A percentile compares a stretch with the other conserved stretches of the same genome.
Evolutionary conservation across 2,113 vertebrate genomes (phyloP).

Genomic region (Cephalopholis sonnerati): DNA sequence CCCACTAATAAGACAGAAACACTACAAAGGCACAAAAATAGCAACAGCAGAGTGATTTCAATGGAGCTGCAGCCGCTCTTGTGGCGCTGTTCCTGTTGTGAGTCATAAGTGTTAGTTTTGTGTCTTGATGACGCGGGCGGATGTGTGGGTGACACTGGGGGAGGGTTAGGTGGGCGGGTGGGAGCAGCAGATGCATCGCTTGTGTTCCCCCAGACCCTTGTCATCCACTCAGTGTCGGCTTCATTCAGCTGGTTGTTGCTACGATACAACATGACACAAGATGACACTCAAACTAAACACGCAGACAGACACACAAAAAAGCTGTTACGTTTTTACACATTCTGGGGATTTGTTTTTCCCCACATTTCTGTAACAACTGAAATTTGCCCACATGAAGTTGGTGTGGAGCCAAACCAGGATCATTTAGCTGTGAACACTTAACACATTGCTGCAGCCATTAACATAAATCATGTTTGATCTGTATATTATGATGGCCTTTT

Average conservation of each 20-base stretch:
- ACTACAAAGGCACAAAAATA: slow-evolving; percentile 65
- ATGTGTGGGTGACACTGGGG: slow-evolving; percentile 66
- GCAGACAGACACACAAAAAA: slow-evolving; percentile 40
- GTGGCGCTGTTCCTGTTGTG: slow-evolving; percentile 58
- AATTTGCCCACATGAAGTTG: background rate
- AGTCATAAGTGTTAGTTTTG: slow-evolving; percentile 74
- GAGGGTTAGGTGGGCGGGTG: slow-evolving; percentile 43
- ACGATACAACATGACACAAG: slow-evolving; percentile 63
- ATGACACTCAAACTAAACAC: slow-evolving; percentile 55
- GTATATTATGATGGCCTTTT: background rate
- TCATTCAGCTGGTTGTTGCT: slow-evolving; percentile 75
- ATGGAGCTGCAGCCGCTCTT: slow-evolving; percentile 42
- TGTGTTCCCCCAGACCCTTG: slow-evolving; percentile 71
- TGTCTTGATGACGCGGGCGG: slow-evolving; percentile 66
- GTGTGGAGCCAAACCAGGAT: background rate
- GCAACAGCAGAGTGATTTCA: slow-evolving; percentile 52
- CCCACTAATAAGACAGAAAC: slow-evolving; percentile 54
- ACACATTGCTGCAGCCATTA: background rate
- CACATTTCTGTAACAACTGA: slow-evolving; percentile 32
- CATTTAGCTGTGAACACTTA: background rate
- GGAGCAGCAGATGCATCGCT: slow-evolving; percentile 59
- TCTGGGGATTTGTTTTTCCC: slow-evolving; percentile 10
- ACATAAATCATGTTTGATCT: background rate
- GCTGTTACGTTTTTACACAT: slow-evolving; percentile 33
- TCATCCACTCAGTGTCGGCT: slow-evolving; percentile 59